Conservation (phyloP, 2,888 invertebrate species). For the Choreutis nemorana region DNA sequence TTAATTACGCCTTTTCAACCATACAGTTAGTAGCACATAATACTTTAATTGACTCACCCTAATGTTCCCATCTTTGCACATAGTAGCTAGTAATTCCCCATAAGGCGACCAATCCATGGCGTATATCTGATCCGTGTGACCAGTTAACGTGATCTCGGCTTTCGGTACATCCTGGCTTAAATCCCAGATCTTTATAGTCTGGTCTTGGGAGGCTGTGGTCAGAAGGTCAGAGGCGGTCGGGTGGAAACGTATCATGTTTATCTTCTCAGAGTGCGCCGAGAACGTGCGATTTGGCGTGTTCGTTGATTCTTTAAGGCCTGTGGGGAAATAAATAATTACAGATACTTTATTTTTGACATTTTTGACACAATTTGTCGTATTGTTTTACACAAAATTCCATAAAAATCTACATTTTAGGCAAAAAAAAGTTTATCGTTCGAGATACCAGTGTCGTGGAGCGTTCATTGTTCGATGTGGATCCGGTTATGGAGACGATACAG, state of each 20-base stretch:
- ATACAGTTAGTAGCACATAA: neutral
- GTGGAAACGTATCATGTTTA: constrained; percentile 86
- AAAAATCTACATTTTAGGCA: no score
- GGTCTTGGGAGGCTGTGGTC: constrained; percentile 89
- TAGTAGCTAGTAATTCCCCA: constrained; percentile 85
- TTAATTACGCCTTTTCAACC: no score
- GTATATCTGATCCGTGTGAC: constrained; percentile 88
- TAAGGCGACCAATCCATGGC: constrained; percentile 94
- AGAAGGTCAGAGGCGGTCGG: constrained; percentile 87
- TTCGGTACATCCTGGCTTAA: constrained; percentile 48
- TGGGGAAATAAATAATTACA: no score
- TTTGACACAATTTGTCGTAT: no score
- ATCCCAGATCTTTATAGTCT: constrained; percentile 90
- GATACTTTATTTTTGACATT: no score
- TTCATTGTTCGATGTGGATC: no score
- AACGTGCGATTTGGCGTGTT: constrained; percentile 72
- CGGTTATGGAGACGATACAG: no score
- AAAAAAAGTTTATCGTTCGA: no score
- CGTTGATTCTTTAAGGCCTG: constrained; percentile 76
- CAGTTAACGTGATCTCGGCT: constrained; percentile 68
- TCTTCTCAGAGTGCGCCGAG: constrained; percentile 88
- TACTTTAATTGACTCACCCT: no score
- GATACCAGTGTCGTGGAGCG: no score
- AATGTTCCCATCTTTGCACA: constrained; percentile 87
- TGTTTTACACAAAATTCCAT: no score